Evolutionary conservation across 1,140 invertebrate genomes (phyloP).

Genomic region (Eubasilissa regina): DNA sequence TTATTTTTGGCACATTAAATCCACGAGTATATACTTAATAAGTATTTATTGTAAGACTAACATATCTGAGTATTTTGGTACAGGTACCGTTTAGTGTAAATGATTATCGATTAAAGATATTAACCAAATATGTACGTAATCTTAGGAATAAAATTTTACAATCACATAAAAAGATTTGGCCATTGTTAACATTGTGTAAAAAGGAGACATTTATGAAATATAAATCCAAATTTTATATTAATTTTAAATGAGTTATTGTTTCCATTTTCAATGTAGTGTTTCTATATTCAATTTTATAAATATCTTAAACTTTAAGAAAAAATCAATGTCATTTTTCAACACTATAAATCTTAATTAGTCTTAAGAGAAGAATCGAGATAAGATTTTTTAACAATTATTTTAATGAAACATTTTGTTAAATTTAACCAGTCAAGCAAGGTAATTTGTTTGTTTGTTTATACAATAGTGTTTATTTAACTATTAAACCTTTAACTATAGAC

Average conservation of each 20-base stretch:
- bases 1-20: conserved; percentile 34
- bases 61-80: conserved; percentile 66
- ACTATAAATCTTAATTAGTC: conserved; percentile 14
- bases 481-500: conserved; percentile 8
- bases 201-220: conserved; percentile 3
- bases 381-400: conserved; percentile 22
- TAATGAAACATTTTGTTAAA: conserved; percentile 1
- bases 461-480: conserved; percentile 6
- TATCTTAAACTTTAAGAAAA: conserved; percentile 25
- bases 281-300: conserved; percentile 18
- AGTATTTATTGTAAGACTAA: conserved; percentile 23
- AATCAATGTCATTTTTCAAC: conserved; percentile 16
- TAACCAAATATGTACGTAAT: not conserved
- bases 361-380: conserved; percentile 6
- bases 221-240: not conserved
- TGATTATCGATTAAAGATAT: conserved; percentile 24
- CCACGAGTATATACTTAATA: conserved; percentile 31
- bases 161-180: conserved; percentile 36
- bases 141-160: conserved; percentile 34
- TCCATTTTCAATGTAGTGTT: not conserved
- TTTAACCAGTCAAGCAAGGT: conserved; percentile 3
- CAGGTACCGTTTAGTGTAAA: conserved; percentile 69
- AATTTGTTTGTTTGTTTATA: not conserved
- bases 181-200: conserved; percentile 20
- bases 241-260: conserved; percentile 11